These are phyloP conservation scores for Cotesia glomerata DNA, from an alignment of 1,140 invertebrate genomes.

Conservation along the genomic window DNA sequence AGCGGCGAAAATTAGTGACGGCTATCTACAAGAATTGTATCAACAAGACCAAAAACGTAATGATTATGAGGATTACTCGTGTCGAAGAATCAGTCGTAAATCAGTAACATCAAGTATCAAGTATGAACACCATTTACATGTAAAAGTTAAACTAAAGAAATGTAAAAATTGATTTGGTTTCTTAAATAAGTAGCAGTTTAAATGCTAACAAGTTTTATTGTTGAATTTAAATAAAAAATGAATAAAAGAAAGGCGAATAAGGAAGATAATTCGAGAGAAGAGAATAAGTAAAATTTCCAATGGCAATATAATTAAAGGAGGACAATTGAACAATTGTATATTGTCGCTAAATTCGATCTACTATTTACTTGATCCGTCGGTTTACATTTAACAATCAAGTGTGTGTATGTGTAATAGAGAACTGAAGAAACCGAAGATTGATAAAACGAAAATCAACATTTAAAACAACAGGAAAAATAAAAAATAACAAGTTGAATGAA, in stretches of 20 bases:
- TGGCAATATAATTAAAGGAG: slow-evolving; percentile 12
- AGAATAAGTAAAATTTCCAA: slow-evolving; percentile 15
- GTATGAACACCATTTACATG: no score
- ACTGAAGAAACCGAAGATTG: slow-evolving; percentile 28
- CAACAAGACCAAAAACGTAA: no score
- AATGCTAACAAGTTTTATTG: no score
- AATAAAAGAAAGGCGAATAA: slow-evolving; percentile 37
- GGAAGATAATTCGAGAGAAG: slow-evolving; percentile 1
- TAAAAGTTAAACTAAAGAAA: no score
- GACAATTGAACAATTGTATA: not conserved
- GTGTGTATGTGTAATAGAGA: slow-evolving; percentile 7
- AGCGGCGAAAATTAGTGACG: no score
- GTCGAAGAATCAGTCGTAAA: no score
- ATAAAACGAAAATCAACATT: slow-evolving; percentile 29
- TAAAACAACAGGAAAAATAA: slow-evolving; percentile 29
- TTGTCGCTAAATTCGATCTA: slow-evolving; percentile 7
- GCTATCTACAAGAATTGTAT: no score
- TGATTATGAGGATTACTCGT: no score
- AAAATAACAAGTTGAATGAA: slow-evolving; percentile 31
- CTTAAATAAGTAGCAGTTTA: no score
- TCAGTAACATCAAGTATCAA: no score
- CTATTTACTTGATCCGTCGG: slow-evolving; percentile 1
- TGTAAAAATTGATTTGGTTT: no score
- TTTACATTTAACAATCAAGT: slow-evolving; percentile 1
- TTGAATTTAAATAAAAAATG: no score